Evolutionary conservation across 2,113 vertebrate genomes (phyloP).

Genomic region (Apodemus speciosus): DNA sequence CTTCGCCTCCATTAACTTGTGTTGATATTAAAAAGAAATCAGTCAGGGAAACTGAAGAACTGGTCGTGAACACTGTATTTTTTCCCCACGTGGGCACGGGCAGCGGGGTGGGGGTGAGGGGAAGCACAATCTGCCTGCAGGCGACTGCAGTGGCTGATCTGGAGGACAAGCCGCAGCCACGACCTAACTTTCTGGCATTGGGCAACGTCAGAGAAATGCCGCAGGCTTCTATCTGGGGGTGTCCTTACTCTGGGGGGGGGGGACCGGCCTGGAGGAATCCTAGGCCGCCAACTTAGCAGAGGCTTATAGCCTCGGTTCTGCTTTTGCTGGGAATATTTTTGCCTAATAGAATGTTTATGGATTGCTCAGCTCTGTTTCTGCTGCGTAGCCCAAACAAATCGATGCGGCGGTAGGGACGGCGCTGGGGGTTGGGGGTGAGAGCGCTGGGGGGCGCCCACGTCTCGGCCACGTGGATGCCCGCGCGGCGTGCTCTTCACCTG

Average conservation of each 20-base stretch:
- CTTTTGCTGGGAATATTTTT: constrained; percentile 73
- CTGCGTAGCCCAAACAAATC: constrained; percentile 79
- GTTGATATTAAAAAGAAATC: constrained; percentile 78
- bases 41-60: constrained; percentile 67
- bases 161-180: not conserved
- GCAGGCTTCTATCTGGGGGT: constrained; percentile 54
- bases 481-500: constrained; percentile 70
- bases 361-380: constrained; percentile 70
- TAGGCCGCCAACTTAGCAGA: constrained; percentile 31
- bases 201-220: constrained; percentile 23
- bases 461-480: constrained; percentile 60
- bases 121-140: not conserved
- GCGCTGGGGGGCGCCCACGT: not conserved
- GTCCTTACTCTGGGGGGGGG: constrained; percentile 2
- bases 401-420: constrained; percentile 66
- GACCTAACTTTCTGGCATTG: constrained; percentile 54
- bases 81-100: not conserved
- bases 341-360: constrained; percentile 79
- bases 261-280: not conserved
- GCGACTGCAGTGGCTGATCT: constrained; percentile 1
- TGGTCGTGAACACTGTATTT: constrained; percentile 43
- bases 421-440: not conserved
- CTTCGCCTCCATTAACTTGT: constrained; percentile 65
- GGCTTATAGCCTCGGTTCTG: constrained; percentile 50
- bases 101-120: not conserved